Percentiles rank a stretch among this genome's conserved stretches.
Conservation (phyloP, 2,797 vertebrate genomes). For the Holocentrus rufus region DNA sequence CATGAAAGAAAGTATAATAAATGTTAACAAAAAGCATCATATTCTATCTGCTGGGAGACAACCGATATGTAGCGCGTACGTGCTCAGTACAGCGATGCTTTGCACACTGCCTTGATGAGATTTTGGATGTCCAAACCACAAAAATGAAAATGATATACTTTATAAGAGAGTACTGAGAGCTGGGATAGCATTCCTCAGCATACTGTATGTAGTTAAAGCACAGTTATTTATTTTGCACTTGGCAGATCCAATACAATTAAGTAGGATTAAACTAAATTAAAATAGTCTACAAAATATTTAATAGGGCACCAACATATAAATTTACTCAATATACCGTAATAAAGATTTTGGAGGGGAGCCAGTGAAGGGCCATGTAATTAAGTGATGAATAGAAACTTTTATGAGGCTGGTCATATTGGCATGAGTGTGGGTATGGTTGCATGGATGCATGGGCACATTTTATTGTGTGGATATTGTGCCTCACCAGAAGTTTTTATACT, state of each 20-base stretch:
- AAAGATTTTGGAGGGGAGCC: background rate
- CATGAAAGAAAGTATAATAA: no score
- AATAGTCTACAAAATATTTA: conserved; percentile 40
- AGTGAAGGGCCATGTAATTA: background rate
- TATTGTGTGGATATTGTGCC: no score
- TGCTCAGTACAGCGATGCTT: background rate
- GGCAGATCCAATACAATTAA: conserved; percentile 29
- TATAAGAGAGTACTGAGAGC: background rate
- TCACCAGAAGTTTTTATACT: no score
- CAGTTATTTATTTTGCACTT: conserved; percentile 37
- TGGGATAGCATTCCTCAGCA: conserved; percentile 1
- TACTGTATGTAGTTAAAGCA: conserved; percentile 16
- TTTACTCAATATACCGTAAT: background rate
- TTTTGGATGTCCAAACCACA: background rate
- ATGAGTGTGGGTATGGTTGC: no score
- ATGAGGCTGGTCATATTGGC: no score
- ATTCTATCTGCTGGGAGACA: no score
- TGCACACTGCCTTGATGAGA: background rate
- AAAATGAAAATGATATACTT: no score
- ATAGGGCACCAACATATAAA: conserved; percentile 21
- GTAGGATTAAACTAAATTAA: conserved; percentile 38
- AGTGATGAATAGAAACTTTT: no score
- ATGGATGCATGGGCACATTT: no score
- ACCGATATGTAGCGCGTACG: no score
- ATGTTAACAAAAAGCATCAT: no score